These are phyloP conservation scores for Leptobrachium leishanense DNA, from an alignment of 2,113 vertebrate genomes.

Conservation along the genomic window DNA sequence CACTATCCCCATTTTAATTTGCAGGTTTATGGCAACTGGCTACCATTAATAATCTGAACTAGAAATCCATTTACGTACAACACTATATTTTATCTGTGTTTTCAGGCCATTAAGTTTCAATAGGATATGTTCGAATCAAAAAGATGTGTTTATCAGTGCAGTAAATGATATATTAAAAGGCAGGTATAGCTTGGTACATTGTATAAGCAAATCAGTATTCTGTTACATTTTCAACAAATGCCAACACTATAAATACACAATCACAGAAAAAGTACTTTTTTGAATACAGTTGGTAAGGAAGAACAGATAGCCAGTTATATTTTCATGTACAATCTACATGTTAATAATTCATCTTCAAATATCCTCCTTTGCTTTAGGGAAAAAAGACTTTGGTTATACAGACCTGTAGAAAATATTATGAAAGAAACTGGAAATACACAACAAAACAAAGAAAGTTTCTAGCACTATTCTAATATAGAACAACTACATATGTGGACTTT, in stretches of 20 bases:
- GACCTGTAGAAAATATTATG: no score
- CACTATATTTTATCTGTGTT: conserved; percentile 33
- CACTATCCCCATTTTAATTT: conserved; percentile 22
- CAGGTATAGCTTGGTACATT: not conserved
- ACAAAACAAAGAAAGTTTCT: no score
- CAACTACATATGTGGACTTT: no score
- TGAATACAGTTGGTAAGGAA: no score
- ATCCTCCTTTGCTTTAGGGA: no score
- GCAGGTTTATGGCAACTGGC: conserved; percentile 29
- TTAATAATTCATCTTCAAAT: no score
- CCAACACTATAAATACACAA: not conserved
- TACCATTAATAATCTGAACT: conserved; percentile 14
- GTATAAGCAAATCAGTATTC: not conserved
- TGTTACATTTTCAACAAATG: not conserved
- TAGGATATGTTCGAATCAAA: conserved; percentile 13
- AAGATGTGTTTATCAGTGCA: conserved; percentile 33
- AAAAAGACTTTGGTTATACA: no score
- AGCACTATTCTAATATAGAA: no score
- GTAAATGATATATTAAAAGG: conserved; percentile 13
- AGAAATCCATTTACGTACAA: conserved; percentile 21
- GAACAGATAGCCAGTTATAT: no score
- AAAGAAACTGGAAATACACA: no score
- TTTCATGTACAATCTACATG: no score
- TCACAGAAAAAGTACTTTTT: no score
- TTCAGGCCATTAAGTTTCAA: conserved; percentile 30